phyloP scores from a whole-genome alignment of 2,888 invertebrate species.

The Trichopria drosophilae region DNA sequence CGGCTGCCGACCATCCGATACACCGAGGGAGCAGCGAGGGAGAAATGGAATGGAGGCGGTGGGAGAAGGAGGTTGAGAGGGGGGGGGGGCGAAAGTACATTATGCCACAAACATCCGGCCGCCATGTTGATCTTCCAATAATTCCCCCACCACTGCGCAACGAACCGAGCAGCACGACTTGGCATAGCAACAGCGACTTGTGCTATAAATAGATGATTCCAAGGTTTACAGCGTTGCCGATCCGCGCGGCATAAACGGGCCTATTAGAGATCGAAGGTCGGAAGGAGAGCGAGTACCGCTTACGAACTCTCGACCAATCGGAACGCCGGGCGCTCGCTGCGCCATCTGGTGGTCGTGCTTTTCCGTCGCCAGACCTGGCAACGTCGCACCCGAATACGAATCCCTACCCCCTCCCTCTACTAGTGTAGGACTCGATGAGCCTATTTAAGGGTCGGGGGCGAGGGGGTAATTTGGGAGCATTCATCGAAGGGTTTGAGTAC shows the following conservation, averaged over 20 bases:
- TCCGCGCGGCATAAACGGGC: conserved; percentile 49
- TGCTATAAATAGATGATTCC: conserved; percentile 50
- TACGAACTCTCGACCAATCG: too few relatives aligned
- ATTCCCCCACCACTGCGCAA: conserved; percentile 18
- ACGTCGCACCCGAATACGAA: conserved; percentile 43
- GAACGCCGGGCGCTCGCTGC: too few relatives aligned
- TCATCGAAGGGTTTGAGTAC: too few relatives aligned
- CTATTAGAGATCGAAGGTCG: conserved; percentile 28
- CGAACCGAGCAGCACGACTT: conserved; percentile 19
- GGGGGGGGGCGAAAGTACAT: too few relatives aligned
- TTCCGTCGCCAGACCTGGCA: conserved; percentile 34
- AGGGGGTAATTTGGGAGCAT: too few relatives aligned
- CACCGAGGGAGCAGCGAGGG: conserved; percentile 12
- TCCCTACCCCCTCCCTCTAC: too few relatives aligned
- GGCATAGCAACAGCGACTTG: conserved; percentile 52
- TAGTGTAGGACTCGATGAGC: too few relatives aligned
- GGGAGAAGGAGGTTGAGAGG: too few relatives aligned
- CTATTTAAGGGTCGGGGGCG: too few relatives aligned
- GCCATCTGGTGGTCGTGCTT: conserved; percentile 10
- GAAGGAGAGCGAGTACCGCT: too few relatives aligned
- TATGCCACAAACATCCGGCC: too few relatives aligned
- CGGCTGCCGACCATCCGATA: too few relatives aligned
- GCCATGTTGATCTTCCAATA: conserved; percentile 40
- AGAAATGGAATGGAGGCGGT: conserved; percentile 28
- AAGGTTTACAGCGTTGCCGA: conserved; percentile 50